phyloP scores from a whole-genome alignment of 2,113 vertebrate species.

The Neodontobutis hainanensis region DNA sequence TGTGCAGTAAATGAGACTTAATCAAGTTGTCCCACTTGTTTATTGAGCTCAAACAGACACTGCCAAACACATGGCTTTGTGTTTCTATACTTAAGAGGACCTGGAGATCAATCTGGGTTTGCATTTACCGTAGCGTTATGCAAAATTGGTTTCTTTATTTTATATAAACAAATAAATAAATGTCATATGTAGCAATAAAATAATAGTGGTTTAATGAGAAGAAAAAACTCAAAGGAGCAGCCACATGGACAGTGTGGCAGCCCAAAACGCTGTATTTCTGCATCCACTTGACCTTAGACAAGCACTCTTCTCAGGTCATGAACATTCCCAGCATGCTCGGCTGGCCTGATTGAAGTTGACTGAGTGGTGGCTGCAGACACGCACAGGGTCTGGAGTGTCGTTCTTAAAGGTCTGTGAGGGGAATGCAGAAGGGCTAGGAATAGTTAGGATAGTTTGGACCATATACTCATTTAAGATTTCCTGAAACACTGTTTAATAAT shows the following conservation, averaged over 20 bases:
- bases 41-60: slow-evolving; percentile 38
- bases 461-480: too few species aligned
- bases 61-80: slow-evolving; percentile 15
- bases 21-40: slow-evolving; percentile 58
- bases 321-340: slow-evolving; percentile 45
- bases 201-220: background rate
- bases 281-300: slow-evolving; percentile 59
- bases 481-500: too few species aligned
- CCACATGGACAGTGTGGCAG: too few species aligned
- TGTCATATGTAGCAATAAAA: background rate
- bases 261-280: slow-evolving; percentile 21
- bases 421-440: too few species aligned
- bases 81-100: slow-evolving; percentile 9
- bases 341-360: slow-evolving; percentile 26
- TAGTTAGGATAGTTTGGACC: too few species aligned
- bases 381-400: too few species aligned
- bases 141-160: background rate
- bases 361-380: background rate
- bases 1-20: slow-evolving; percentile 49
- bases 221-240: slow-evolving; percentile 16
- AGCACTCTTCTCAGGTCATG: slow-evolving; percentile 42
- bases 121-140: background rate
- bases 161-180: background rate
- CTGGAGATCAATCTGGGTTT: background rate
- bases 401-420: too few species aligned